phyloP scores from a whole-genome alignment of 1,140 invertebrate genomes.

The Calephelis virginiensis region DNA sequence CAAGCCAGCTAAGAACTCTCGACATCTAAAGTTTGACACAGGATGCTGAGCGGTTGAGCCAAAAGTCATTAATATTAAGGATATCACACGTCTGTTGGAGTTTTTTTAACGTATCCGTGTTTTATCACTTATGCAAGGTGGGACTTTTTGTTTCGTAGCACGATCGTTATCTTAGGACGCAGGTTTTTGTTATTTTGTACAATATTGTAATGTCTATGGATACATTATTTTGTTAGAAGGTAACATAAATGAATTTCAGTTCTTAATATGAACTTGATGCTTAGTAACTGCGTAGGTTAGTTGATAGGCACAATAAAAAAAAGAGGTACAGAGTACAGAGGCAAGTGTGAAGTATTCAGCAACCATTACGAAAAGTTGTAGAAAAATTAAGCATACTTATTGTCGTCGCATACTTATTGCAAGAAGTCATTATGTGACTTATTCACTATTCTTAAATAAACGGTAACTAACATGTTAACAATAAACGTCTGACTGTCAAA shows the following conservation, averaged over 20 bases:
- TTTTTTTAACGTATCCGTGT: constrained; percentile 67
- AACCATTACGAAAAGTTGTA: no score
- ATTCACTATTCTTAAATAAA: no score
- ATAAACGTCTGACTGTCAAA: no score
- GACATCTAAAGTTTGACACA: constrained; percentile 75
- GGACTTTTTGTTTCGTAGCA: constrained; percentile 27
- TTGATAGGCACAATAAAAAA: no score
- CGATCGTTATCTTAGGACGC: neutral
- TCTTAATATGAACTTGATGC: no score
- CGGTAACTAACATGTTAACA: no score
- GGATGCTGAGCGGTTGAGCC: constrained; percentile 63
- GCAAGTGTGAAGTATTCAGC: no score
- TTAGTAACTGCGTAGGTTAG: no score
- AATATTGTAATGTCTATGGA: neutral
- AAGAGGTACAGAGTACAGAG: no score
- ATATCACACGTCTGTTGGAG: constrained; percentile 66
- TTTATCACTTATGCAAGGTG: constrained; percentile 64
- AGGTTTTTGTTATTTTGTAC: constrained; percentile 28
- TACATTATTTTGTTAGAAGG: neutral
- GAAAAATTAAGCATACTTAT: no score
- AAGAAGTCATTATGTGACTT: no score
- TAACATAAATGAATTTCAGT: neutral
- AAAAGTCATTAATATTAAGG: constrained; percentile 76
- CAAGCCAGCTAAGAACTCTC: constrained; percentile 75
- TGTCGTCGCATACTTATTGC: no score